Percentiles rank a stretch among this genome's conserved stretches.
phyloP scores from a whole-genome alignment of 2,888 invertebrate species.

The Sarcophaga carnaria region DNA sequence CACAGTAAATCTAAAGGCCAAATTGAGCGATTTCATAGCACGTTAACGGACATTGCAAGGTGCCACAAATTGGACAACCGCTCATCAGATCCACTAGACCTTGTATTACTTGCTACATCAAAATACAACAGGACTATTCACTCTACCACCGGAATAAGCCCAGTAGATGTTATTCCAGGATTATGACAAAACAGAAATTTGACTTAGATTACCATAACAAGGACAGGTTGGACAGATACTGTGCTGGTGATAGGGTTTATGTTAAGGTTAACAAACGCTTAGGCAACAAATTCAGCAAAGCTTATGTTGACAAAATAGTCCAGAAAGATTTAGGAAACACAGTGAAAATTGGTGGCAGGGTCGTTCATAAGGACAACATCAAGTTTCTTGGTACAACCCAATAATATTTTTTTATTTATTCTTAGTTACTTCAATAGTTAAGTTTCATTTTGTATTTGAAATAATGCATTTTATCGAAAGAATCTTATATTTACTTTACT shows the following conservation, averaged over 20 bases:
- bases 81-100: neutral
- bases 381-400: too few relatives aligned
- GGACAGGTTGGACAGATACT: neutral
- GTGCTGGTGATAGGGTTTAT: constrained; percentile 12
- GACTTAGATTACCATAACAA: neutral
- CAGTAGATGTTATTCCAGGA: neutral
- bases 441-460: too few relatives aligned
- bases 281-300: constrained; percentile 14
- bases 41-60: too few relatives aligned
- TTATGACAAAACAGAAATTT: neutral
- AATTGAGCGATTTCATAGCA: constrained; percentile 52
- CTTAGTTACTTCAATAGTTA: too few relatives aligned
- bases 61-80: neutral
- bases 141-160: constrained; percentile 2
- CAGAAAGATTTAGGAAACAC: constrained; percentile 3
- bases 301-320: constrained; percentile 14
- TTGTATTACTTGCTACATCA: neutral
- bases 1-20: constrained; percentile 31
- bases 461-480: too few relatives aligned
- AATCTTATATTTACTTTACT: too few relatives aligned
- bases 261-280: constrained; percentile 9
- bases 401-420: too few relatives aligned
- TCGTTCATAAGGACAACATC: too few relatives aligned
- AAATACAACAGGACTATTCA: constrained; percentile 28
- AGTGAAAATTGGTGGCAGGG: too few relatives aligned